Percentiles rank a stretch among this genome's conserved stretches.
These are phyloP conservation scores for Daubentonia madagascariensis DNA, from an alignment of 2,113 vertebrate species.

Conservation along the genomic window DNA sequence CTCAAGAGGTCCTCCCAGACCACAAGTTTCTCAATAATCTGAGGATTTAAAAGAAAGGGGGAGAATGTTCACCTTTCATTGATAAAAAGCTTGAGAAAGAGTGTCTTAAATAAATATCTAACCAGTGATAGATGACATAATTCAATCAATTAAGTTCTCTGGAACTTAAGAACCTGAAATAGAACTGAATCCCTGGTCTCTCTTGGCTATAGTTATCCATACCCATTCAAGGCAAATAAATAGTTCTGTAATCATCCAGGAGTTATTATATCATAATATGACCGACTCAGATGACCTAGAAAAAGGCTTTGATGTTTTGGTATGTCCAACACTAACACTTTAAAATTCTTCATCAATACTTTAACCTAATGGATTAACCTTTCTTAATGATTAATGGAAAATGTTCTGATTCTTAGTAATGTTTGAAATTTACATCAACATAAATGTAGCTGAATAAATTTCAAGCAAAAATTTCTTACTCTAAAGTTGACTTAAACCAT, in stretches of 20 bases:
- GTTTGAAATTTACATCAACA: not conserved
- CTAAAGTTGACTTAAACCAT: not conserved
- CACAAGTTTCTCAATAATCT: not conserved
- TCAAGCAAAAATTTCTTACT: not conserved
- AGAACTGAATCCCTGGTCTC: not conserved
- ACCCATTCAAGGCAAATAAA: not conserved
- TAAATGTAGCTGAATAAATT: not conserved
- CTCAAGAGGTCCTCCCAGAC: not conserved
- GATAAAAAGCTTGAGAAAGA: constrained; percentile 18
- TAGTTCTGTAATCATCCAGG: not conserved
- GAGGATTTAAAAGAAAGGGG: not conserved
- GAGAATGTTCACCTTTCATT: not conserved
- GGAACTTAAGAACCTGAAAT: not conserved
- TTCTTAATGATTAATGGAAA: constrained; percentile 25
- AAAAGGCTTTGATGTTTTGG: not conserved
- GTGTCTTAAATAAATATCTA: not conserved
- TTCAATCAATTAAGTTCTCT: not conserved
- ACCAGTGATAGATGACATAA: not conserved
- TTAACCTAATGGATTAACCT: not conserved
- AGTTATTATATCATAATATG: not conserved
- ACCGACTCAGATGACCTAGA: not conserved
- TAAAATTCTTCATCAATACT: constrained; percentile 11
- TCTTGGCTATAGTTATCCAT: not conserved
- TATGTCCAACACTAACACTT: not conserved
- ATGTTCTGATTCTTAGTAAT: not conserved